phyloP scores from a whole-genome alignment of 2,113 vertebrate species.

The Potamarius usumacintae region DNA sequence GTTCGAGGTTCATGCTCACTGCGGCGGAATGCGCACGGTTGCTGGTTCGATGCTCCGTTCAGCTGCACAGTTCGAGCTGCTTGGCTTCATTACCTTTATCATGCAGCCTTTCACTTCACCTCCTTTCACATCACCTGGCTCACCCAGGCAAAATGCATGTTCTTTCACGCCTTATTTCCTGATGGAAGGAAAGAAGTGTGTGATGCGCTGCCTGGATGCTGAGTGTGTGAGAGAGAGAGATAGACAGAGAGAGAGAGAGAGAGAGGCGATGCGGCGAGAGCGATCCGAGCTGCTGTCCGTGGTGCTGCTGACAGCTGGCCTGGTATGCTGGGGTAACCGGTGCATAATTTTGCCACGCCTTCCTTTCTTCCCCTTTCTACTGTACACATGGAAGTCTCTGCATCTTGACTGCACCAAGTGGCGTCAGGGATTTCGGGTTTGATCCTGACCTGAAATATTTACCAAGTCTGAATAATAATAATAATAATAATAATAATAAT shows the following conservation, averaged over 20 bases:
- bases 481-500: too few relatives aligned
- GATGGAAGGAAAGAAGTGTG: not conserved
- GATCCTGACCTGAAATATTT: not conserved
- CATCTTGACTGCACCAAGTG: not conserved
- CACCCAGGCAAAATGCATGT: not conserved
- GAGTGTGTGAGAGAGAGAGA: not conserved
- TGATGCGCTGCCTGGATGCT: not conserved
- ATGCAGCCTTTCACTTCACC: not conserved
- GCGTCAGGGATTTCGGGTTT: not conserved
- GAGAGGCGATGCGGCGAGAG: not conserved
- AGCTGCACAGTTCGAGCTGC: constrained; percentile 44
- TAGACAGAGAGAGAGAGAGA: too few relatives aligned
- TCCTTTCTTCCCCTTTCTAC: not conserved
- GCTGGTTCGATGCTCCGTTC: constrained; percentile 45
- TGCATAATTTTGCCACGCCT: not conserved
- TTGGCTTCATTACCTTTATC: constrained; percentile 51
- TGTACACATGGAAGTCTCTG: not conserved
- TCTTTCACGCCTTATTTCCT: not conserved
- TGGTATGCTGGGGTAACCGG: not conserved
- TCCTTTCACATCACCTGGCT: not conserved
- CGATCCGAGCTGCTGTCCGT: constrained; percentile 17
- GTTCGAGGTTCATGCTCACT: constrained; percentile 62
- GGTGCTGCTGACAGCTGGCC: constrained; percentile 33
- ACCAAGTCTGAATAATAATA: not conserved
- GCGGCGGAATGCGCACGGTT: constrained; percentile 68